Evolutionary conservation across 1,140 invertebrate species (phyloP).

Genomic region (Lerema accius): DNA sequence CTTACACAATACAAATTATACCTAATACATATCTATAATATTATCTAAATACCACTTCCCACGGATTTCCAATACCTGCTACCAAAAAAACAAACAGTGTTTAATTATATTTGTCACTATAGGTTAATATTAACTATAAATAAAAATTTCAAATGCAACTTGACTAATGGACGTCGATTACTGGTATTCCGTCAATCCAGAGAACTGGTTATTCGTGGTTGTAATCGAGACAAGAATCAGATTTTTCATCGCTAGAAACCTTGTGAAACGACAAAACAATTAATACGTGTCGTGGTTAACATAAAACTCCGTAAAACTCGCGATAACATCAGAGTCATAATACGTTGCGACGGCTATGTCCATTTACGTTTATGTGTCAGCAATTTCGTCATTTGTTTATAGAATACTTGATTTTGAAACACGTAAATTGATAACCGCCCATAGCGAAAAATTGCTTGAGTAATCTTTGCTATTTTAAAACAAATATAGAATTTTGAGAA

Average conservation of each 20-base stretch:
- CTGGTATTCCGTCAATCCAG: conserved; percentile 51
- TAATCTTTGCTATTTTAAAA: conserved; percentile 12
- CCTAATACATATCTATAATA: no score
- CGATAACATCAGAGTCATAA: conserved; percentile 58
- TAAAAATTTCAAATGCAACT: conserved; percentile 37
- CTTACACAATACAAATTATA: no score
- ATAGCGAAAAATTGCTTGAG: neutral
- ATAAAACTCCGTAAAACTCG: conserved; percentile 57
- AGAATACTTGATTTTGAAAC: conserved; percentile 23
- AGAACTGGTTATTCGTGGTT: conserved; percentile 52
- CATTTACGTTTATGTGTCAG: conserved; percentile 26
- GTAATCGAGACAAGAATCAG: conserved; percentile 52
- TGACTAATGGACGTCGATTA: conserved; percentile 58
- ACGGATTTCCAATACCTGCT: conserved; percentile 2
- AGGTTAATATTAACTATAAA: conserved; percentile 26
- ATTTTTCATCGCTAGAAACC: conserved; percentile 50
- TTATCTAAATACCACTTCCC: no score
- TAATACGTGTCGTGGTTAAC: conserved; percentile 66
- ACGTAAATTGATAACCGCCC: neutral
- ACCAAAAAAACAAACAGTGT: no score
- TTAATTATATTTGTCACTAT: conserved; percentile 1
- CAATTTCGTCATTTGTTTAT: conserved; percentile 26
- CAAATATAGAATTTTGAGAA: conserved; percentile 7
- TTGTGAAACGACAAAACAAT: conserved; percentile 59
- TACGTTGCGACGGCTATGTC: conserved; percentile 37